Conservation (phyloP, 2,797 vertebrate species). For the Trachops cirrhosus region DNA sequence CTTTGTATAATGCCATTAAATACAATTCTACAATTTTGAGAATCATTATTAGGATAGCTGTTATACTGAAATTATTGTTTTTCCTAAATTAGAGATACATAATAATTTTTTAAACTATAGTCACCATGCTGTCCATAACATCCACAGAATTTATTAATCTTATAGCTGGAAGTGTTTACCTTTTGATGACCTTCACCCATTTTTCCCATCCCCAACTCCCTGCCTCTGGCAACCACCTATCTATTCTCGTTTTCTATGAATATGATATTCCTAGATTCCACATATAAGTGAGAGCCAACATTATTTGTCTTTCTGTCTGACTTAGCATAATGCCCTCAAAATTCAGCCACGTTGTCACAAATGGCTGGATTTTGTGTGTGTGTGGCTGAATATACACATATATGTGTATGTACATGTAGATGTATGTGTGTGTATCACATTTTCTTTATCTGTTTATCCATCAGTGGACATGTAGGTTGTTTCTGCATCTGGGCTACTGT, state of each 20-base stretch:
- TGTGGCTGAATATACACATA: neutral
- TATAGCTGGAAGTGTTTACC: neutral
- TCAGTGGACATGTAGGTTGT: too few relatives aligned
- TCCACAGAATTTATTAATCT: neutral
- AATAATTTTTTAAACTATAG: neutral
- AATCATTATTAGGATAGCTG: neutral
- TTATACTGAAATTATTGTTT: neutral
- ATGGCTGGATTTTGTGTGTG: neutral
- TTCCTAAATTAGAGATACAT: neutral
- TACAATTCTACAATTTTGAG: neutral
- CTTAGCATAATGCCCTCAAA: neutral
- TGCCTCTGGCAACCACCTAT: too few relatives aligned
- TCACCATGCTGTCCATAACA: neutral
- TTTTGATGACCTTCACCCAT: neutral
- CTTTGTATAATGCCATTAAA: neutral
- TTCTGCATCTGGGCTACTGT: too few relatives aligned
- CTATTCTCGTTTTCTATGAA: too few relatives aligned
- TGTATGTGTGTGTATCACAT: neutral
- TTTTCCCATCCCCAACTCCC: neutral
- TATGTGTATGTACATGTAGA: neutral
- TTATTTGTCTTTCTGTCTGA: neutral
- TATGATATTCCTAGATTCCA: neutral
- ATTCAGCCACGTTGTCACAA: neutral
- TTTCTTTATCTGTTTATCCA: too few relatives aligned
- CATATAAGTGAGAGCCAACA: neutral